Base-by-base conservation (phyloP, 2,113 vertebrate species). In the Galbula dea region DNA sequence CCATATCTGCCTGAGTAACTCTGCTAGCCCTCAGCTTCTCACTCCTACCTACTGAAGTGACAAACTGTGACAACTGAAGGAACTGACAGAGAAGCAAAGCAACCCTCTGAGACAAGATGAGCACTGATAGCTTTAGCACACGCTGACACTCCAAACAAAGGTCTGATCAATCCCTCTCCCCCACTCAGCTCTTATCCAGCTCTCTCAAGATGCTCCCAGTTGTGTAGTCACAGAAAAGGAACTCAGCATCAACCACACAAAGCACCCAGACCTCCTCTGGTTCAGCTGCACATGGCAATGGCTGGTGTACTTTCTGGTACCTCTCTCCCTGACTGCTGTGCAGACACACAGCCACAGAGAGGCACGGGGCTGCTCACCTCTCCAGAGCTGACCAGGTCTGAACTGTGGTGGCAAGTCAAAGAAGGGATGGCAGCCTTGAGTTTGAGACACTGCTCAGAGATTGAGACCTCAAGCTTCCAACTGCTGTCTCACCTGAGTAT, bases 11-110 rank as follows among this genome's bases (percentile, higher is more conserved):
- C 94, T 76, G 36, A 90, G 71, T 26, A 90, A 85, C 91, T 96
- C 87, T 89, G 93, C 73, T 90, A 73, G 83, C 91, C 94, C 93
- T 94, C 89, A 89, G 84, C 84, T 95, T 92, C 93, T 94, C 93
- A 92, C 94, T 96, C 89, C 94, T 89, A 89, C 94, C 93, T 72
- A 76, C 86, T 18, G 74, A 63, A 87, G 87, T 68, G 78, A 79
- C 92, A 80, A 94, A 62, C 68, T 89, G 89, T 89, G 94, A 73
- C 91, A 94, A 89, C 37, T 66, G 91, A 83, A 87, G 82, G 89
- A 82, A 58, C 54, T 85, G 95, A 75, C 86, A 96, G 95, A 30
- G 63, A 62, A 86, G 71, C 80, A 34, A 10, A 36, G 30, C n/a
- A 81, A 37, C 57, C 90, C 67, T 68, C 34, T 12, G 16, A 29